Evolutionary conservation across 2,888 invertebrate species (phyloP), one percentile per base, ranked within the genome.

Genomic region (Aphidoletes aphidimyza): DNA sequence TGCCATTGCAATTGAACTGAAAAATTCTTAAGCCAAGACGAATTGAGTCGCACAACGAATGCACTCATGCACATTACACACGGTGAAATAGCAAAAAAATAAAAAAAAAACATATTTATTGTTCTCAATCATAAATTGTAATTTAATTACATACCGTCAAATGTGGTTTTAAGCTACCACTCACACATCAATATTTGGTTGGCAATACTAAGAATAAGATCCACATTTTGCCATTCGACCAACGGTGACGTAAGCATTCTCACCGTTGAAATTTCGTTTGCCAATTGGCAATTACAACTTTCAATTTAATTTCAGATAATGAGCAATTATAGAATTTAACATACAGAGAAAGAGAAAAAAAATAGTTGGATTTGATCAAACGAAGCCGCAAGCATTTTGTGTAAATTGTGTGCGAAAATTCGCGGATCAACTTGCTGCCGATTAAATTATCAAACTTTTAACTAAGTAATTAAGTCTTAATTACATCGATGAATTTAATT

Each of bases 341-440:
- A 69, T 30, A 69, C n/a, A n/a, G n/a, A n/a, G n/a, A n/a, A n/a
- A n/a, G n/a, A n/a, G n/a, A n/a, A n/a, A n/a, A n/a, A 30, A 69
- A 69, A 30, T 3, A n/a, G 30, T 69, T 30, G 14, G 69, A 69
- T 69, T 69, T 30, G 69, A 69, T 69, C 69, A 69, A 69, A 69
- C 14, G 69, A 69, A 2, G 69, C 30, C 69, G 69, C 2, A 30
- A 22, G 22, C n/a, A 54, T 54, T n/a, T 54, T 54, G 54, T 54
- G 69, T 69, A 69, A 69, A 69, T 69, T 69, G 69, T 69, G 69
- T 69, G 69, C 69, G 69, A 69, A 69, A 69, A 30, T 69, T 69
- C 8, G 34, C 11, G n/a, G 34, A 34, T 30, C 14, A 30, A 30
- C 69, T 30, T 2, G 5, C 3, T 47, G 54, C 34, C 30, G 69